phyloP scores from a whole-genome alignment of 2,797 vertebrate genomes.

The Mus caroli region DNA sequence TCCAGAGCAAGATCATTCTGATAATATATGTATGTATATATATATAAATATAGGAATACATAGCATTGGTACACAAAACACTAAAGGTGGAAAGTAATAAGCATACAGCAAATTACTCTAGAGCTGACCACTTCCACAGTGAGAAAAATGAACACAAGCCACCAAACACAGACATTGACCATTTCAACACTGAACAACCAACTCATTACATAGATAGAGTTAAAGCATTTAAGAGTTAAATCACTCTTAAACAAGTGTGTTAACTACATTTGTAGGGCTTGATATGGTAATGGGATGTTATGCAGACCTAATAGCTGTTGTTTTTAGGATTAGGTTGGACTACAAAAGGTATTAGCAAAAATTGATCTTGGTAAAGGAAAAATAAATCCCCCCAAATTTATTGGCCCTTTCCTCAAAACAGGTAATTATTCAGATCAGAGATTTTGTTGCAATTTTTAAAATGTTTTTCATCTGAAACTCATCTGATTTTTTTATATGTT shows the following conservation, averaged over 20 bases:
- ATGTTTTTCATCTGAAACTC: constrained; percentile 28
- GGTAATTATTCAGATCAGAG: constrained; percentile 25
- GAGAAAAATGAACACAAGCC: constrained; percentile 70
- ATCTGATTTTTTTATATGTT: constrained; percentile 23
- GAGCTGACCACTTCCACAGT: constrained; percentile 44
- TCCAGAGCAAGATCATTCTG: constrained; percentile 66
- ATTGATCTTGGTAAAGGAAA: constrained; percentile 33
- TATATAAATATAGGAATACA: constrained; percentile 55
- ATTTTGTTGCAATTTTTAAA: constrained; percentile 49
- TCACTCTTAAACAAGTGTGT: constrained; percentile 51
- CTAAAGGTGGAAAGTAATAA: constrained; percentile 30
- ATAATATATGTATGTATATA: constrained; percentile 1
- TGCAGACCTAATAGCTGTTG: constrained; percentile 22
- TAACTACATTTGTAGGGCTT: constrained; percentile 64
- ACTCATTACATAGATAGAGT: constrained; percentile 56
- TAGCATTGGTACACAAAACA: constrained; percentile 9
- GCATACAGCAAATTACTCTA: constrained; percentile 55
- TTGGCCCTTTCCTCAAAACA: constrained; percentile 50
- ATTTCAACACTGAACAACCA: constrained; percentile 65
- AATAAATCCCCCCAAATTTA: constrained; percentile 25
- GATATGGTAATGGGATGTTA: constrained; percentile 68
- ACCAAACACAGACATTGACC: constrained; percentile 67
- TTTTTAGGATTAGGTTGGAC: constrained; percentile 46
- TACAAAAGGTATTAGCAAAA: constrained; percentile 59
- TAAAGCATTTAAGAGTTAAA: constrained; percentile 57